Base-by-base conservation (phyloP, 2,113 vertebrate genomes). In the Grus americana region DNA sequence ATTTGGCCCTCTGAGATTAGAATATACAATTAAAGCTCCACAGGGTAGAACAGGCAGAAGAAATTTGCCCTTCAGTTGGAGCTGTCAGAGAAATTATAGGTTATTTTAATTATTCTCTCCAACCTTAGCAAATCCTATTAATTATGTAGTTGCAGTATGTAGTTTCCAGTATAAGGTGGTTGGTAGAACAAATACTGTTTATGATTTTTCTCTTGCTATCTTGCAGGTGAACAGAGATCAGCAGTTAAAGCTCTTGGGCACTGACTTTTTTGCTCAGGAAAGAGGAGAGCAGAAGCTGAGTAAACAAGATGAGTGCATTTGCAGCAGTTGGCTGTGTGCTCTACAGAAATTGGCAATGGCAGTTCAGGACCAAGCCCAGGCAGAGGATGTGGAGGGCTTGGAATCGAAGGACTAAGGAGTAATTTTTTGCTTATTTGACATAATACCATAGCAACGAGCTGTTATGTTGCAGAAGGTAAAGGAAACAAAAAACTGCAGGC, bases 1-100 rank as follows among this genome's bases (percentile, higher is more conserved):
- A 96, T 95, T 92, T 93, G 30, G 40, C 6, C 70, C 22, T 65
- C 42, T 75, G 89, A 80, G 84, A 85, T 58, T 2, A 62, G 76
- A 89, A 58, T 79, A 42, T 52, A 38, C 84, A 82, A 79, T 94
- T 91, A 96, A 95, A 92, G 42, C 71, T 95, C 73, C 84, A 94
- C 21, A 58, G 70, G 8, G 32, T 65, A 87, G 66, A 87, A 66
- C 11, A 93, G 38, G 29, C 73, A 79, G n/a, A 89, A 95, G 70
- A 93, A 95, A 92, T 97, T 91, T 90, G 18, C 54, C 58, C 32
- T 90, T 96, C 71, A 90, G 32, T 85, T 96, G 44, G 71, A 95
- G 55, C 59, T 87, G 78, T 93, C 83, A 90, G 59, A 90, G 68
- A 86, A 86, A 92, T 91, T 94, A 84, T 13, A 32, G 47, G 40